Conservation (phyloP, 2,888 invertebrate genomes). For the Clepsis dumicolana region DNA sequence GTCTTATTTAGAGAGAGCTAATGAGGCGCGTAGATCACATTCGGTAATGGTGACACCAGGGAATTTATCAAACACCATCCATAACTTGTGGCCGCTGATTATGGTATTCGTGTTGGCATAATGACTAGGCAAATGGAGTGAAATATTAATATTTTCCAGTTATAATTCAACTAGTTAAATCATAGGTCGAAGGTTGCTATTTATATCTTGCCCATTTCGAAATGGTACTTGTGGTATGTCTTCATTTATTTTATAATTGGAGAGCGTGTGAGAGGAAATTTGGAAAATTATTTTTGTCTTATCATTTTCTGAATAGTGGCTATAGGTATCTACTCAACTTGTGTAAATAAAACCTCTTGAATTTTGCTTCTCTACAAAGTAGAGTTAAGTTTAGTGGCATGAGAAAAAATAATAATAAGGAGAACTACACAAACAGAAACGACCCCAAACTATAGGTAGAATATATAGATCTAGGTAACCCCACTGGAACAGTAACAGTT, state of each 20-base stretch:
- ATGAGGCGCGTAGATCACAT: constrained; percentile 83
- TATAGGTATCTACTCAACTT: too few species aligned
- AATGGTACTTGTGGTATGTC: constrained; percentile 2
- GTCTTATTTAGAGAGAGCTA: constrained; percentile 82
- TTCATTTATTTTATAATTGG: constrained; percentile 3
- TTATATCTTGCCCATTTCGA: constrained; percentile 30
- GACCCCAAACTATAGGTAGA: too few species aligned
- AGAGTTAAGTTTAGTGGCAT: too few species aligned
- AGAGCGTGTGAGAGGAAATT: neutral
- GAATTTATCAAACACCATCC: constrained; percentile 83
- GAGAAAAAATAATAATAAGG: too few species aligned
- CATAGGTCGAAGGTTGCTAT: constrained; percentile 40
- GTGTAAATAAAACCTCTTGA: too few species aligned
- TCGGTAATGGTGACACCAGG: constrained; percentile 78
- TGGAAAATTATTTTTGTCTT: too few species aligned
- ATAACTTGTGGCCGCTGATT: constrained; percentile 79
- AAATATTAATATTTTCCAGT: constrained; percentile 55
- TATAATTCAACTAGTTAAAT: constrained; percentile 41
- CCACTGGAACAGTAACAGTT: too few species aligned
- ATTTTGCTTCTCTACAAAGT: too few species aligned
- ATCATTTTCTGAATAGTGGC: too few species aligned
- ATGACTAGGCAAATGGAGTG: constrained; percentile 74
- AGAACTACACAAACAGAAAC: too few species aligned
- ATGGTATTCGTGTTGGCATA: constrained; percentile 82
- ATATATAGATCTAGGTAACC: too few species aligned